Evolutionary conservation across 1,140 invertebrate species (phyloP).

Genomic region (Chlorops oryzae): DNA sequence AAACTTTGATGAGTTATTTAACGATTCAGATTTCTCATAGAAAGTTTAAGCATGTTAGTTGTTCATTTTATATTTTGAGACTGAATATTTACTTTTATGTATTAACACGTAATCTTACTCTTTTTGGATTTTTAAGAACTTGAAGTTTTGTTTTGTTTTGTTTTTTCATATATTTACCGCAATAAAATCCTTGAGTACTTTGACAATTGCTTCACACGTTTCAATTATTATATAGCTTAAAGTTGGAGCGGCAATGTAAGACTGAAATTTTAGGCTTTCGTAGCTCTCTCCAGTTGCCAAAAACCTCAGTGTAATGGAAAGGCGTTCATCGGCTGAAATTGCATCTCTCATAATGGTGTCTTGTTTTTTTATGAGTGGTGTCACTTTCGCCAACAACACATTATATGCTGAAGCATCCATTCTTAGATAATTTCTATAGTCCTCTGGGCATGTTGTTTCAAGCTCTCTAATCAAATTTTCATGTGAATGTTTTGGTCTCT

Average conservation of each 20-base stretch:
- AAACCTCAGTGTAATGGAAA: neutral
- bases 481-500: neutral
- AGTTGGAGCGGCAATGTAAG: neutral
- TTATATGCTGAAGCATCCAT: neutral
- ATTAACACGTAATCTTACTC: no score
- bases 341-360: neutral
- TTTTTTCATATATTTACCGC: neutral
- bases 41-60: no score
- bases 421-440: neutral
- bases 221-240: neutral
- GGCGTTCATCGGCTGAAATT: neutral
- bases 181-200: neutral
- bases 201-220: neutral
- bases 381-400: neutral
- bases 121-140: no score
- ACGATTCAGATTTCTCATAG: no score
- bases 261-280: neutral
- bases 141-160: neutral
- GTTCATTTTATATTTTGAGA: no score
- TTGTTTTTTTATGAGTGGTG: neutral
- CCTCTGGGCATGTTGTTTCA: neutral
- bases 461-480: neutral
- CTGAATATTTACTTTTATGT: no score
- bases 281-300: neutral
- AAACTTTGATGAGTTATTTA: no score